Evolutionary conservation across 2,888 invertebrate genomes (phyloP).

Genomic region (Agrochola litura): DNA sequence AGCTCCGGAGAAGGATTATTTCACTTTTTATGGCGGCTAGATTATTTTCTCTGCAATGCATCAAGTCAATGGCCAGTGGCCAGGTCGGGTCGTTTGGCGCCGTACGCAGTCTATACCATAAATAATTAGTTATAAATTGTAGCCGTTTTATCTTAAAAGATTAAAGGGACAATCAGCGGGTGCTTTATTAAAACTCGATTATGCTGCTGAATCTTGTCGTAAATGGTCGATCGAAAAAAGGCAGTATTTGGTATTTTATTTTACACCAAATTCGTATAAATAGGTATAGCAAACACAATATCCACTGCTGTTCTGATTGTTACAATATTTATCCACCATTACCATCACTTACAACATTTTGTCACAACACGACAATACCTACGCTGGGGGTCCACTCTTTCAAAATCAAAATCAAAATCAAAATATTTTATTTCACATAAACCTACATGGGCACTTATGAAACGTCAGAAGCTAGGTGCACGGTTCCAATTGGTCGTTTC

Average conservation of each 20-base stretch:
- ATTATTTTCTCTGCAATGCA: constrained; percentile 35
- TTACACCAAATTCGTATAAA: no score
- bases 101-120: constrained; percentile 44
- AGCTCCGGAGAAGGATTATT: neutral
- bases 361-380: neutral
- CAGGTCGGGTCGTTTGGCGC: constrained; percentile 38
- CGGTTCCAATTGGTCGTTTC: no score
- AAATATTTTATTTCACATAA: no score
- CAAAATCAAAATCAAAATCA: no score
- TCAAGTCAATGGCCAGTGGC: constrained; percentile 44
- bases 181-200: constrained; percentile 56
- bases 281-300: neutral
- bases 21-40: constrained; percentile 12
- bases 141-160: constrained; percentile 39
- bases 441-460: no score
- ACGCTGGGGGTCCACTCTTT: neutral
- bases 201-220: constrained; percentile 20
- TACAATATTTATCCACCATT: neutral
- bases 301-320: neutral
- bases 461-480: no score
- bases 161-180: constrained; percentile 38
- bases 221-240: constrained; percentile 7
- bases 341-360: neutral
- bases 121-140: constrained; percentile 53
- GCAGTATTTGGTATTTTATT: neutral